A percentile compares a stretch with the other conserved stretches of the same genome.
These are phyloP conservation scores for Calliopsis andreniformis DNA, from an alignment of 1,140 invertebrate species.

Conservation along the genomic window DNA sequence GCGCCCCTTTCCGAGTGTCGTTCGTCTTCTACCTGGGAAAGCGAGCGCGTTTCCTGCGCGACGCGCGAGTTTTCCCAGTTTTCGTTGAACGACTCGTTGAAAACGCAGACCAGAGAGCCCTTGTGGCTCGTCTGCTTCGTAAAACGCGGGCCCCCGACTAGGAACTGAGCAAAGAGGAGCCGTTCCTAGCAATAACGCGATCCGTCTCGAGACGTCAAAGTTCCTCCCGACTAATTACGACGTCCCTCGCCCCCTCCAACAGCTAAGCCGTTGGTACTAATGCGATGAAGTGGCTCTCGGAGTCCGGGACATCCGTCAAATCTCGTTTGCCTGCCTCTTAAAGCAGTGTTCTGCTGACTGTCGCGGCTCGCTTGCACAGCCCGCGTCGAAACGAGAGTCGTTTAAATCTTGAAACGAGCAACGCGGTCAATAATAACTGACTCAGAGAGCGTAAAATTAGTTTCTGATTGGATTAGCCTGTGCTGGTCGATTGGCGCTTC, in stretches of 20 bases:
- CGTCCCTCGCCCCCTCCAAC: background rate
- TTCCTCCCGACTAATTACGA: conserved; percentile 43
- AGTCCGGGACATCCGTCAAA: conserved; percentile 37
- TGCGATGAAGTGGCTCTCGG: conserved; percentile 44
- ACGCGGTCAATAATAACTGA: conserved; percentile 36
- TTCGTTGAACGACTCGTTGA: conserved; percentile 13
- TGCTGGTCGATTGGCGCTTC: background rate
- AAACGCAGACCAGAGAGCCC: background rate
- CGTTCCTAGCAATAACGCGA: conserved; percentile 9
- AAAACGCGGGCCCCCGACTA: background rate
- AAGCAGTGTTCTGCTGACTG: background rate
- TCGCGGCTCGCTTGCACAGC: background rate
- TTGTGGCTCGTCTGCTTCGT: background rate
- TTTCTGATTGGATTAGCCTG: conserved; percentile 40
- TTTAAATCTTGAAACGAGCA: conserved; percentile 7
- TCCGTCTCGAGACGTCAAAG: conserved; percentile 46
- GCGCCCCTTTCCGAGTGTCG: background rate
- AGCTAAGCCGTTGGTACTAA: conserved; percentile 39
- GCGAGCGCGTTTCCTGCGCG: background rate
- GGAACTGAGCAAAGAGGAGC: conserved; percentile 7
- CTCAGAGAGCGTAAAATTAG: conserved; percentile 42
- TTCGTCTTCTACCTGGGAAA: background rate
- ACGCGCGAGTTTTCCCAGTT: background rate
- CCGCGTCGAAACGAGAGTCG: conserved; percentile 21
- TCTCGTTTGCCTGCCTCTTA: conserved; percentile 40